Conservation (phyloP, 1,140 invertebrate genomes). For the Anagrus nilaparvatae region DNA sequence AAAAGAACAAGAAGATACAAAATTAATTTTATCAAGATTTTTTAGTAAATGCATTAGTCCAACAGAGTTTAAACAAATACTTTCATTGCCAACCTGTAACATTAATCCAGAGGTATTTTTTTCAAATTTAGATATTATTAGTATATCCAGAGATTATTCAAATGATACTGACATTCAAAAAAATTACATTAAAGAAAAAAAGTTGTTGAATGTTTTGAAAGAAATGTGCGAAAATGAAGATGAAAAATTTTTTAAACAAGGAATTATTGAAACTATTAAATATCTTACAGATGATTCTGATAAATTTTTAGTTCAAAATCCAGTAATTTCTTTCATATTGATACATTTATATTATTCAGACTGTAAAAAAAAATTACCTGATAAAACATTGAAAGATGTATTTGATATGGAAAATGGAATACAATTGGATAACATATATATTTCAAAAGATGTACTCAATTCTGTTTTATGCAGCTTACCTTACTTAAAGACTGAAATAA, state of each 20-base stretch:
- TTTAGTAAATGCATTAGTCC: conserved; percentile 23
- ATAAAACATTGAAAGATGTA: conserved; percentile 21
- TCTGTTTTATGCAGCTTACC: conserved; percentile 20
- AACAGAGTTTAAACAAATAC: conserved; percentile 45
- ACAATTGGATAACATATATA: conserved; percentile 12
- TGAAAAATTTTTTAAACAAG: conserved; percentile 27
- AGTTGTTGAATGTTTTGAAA: conserved; percentile 30
- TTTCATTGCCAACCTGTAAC: conserved; percentile 43
- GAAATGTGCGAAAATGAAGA: conserved; percentile 22
- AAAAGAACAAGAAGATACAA: conserved; percentile 41
- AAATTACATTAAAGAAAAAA: conserved; percentile 21
- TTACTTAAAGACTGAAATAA: conserved; percentile 30
- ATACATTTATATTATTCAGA: conserved; percentile 28
- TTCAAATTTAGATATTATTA: conserved; percentile 43
- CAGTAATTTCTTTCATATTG: conserved; percentile 33
- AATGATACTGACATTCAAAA: conserved; percentile 16
- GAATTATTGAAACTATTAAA: conserved; percentile 26
- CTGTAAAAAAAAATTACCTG: conserved; percentile 5
- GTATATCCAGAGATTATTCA: conserved; percentile 38
- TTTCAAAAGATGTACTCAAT: conserved; percentile 25
- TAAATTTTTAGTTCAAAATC: conserved; percentile 35
- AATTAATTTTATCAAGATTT: conserved; percentile 44
- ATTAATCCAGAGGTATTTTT: conserved; percentile 45
- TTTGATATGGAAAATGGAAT: conserved; percentile 20
- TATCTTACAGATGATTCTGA: conserved; percentile 25